A percentile compares a stretch with the other conserved stretches of the same genome.
Evolutionary conservation across 2,888 invertebrate species (phyloP).

Genomic region (Amblyteles armatorius): DNA sequence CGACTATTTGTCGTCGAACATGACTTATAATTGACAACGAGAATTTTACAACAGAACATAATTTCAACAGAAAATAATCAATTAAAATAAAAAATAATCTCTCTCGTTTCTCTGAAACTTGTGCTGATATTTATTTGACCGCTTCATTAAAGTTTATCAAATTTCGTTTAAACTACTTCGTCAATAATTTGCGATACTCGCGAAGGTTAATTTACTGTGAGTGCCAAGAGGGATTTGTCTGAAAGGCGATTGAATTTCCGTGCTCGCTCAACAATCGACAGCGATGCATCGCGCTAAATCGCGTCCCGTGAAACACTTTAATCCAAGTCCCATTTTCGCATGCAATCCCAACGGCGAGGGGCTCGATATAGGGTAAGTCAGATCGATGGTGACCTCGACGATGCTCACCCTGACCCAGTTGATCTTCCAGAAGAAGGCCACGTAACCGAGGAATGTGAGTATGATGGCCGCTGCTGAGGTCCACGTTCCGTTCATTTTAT

Average conservation of each 20-base stretch:
- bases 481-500: slow-evolving; percentile 74
- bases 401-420: slow-evolving; percentile 80
- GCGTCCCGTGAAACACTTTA: background rate
- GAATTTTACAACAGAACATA: too few relatives aligned
- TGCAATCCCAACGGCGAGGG: background rate
- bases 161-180: too few relatives aligned
- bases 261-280: too few relatives aligned
- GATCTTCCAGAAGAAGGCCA: slow-evolving; percentile 79
- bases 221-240: background rate
- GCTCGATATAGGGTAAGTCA: background rate
- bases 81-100: too few relatives aligned
- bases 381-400: slow-evolving; percentile 26
- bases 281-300: background rate
- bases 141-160: too few relatives aligned
- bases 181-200: too few relatives aligned
- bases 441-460: slow-evolving; percentile 73
- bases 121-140: too few relatives aligned
- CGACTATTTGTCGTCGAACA: too few relatives aligned
- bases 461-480: slow-evolving; percentile 65
- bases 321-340: background rate
- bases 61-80: too few relatives aligned
- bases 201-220: too few relatives aligned
- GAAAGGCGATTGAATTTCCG: background rate
- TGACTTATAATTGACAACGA: too few relatives aligned
- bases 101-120: too few relatives aligned